Base-by-base conservation (phyloP, 2,797 vertebrate species). In the Poecilia picta region DNA sequence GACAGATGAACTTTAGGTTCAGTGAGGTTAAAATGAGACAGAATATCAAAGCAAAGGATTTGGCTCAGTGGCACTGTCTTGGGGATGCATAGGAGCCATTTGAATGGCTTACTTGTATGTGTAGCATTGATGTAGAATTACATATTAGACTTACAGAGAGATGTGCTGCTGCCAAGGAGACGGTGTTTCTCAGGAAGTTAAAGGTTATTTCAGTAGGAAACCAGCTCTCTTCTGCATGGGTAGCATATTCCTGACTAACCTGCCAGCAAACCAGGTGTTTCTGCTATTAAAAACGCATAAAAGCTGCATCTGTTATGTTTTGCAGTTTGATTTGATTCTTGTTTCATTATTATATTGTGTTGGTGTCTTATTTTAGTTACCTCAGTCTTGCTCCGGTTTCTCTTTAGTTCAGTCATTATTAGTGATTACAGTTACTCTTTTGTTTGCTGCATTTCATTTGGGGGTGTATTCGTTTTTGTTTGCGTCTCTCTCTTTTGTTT, bases 191-290 rank as follows among this genome's bases (percentile, higher is more conserved):
- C 39, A 70, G 41, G 41, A 70, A n/a, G 41, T 70, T 41, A 70
- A 70, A 70, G 66, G 66, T 70, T 70, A 45, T 45, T 70, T 70
- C 41, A 70, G 41, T 41, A 70, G 66, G 23, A 45, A 43, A 25
- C 23, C 25, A 28, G 23, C 12, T 8, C 23, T 70, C 39, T 70
- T 45, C 23, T 70, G 66, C 25, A 45, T 28, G 66, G 66, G 41
- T 70, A 43, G n/a, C 25, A n/a, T 45, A 23, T 70, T 70, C 41
- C 41, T 70, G 39, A 70, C 41, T n/a, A 45, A 23, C 25, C 41
- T 70, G 23, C 23, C 66, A 70, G 41, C 39, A 45, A 43, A 15
- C 25, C 25, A n/a, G 39, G 39, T 70, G 18, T 68, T 68, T 41
- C 64, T 68, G 64, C 36, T 41, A n/a, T 70, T 43, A 70, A 45